These are phyloP conservation scores for Terrapene triunguis DNA, from an alignment of 2,113 vertebrate genomes.

Conservation along the genomic window DNA sequence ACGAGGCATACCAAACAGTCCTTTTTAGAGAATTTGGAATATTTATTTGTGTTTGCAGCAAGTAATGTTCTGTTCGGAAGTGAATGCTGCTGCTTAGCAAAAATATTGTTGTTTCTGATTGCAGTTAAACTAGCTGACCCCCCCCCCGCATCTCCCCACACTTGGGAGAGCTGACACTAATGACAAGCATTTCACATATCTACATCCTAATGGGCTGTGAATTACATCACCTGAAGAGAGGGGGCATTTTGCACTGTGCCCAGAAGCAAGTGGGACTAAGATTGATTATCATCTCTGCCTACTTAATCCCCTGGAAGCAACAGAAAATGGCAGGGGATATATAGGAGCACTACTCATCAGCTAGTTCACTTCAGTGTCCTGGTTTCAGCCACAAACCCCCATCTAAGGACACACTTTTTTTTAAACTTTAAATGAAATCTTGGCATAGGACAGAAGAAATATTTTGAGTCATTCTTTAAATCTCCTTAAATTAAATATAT, in stretches of 20 bases:
- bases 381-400: conserved; percentile 21
- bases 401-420: conserved; percentile 21
- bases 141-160: conserved; percentile 4
- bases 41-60: background rate
- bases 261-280: conserved; percentile 39
- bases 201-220: conserved; percentile 58
- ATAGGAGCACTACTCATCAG: conserved; percentile 31
- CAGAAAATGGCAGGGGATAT: conserved; percentile 53
- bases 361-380: background rate
- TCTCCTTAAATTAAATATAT: background rate
- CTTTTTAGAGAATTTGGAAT: background rate
- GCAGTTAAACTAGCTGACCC: conserved; percentile 45
- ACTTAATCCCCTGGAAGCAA: conserved; percentile 46
- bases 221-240: conserved; percentile 60
- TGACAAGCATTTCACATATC: conserved; percentile 46
- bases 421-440: conserved; percentile 37
- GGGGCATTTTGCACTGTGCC: conserved; percentile 59
- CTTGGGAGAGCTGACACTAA: conserved; percentile 33
- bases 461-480: conserved; percentile 10
- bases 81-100: background rate
- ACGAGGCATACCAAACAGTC: background rate
- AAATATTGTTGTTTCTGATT: conserved; percentile 4
- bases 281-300: conserved; percentile 1
- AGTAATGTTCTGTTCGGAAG: background rate
- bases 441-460: background rate